Base-by-base conservation (phyloP, 1,140 invertebrate genomes). In the Cheumatopsyche charites region DNA sequence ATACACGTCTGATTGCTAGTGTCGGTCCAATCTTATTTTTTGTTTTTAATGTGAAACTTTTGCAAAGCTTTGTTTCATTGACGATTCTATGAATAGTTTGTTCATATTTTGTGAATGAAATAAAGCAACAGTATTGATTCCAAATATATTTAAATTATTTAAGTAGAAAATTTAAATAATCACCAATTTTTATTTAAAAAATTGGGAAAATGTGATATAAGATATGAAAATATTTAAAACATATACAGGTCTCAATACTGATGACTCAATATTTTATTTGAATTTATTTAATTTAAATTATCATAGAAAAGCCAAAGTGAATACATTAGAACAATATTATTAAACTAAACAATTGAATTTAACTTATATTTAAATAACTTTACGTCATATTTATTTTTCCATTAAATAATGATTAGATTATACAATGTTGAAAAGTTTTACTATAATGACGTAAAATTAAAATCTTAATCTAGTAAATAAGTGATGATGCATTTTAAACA, bases 401-500 rank as follows among this genome's bases (percentile, higher is more conserved):
- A 4, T 36, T 36, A 36, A 36, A 36, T n/a, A n/a, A n/a, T n/a
- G n/a, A n/a, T n/a, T n/a, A 11, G 6, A 52, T 25, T 23, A 25
- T 26, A 58, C 17, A 58, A 45, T 45, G 2, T 45, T 45, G 43
- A n/a, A n/a, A n/a, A n/a, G n/a, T n/a, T 58, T 58, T 58, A 58
- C 19, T 21, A 23, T 25, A 4, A 15, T 21, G 19, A 25, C 55
- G 55, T 25, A 58, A 58, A 58, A 58, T 58, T 58, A 25, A 21
- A 12, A 36, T 36, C 29, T 36, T 25, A 25, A 58, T 26, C 17
- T 52, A 5, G 15, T 52, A 52, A 11, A 25, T 58, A 26, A 58
- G 23, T 58, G 55, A 58, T 58, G 55, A 58, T 58, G 55, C 55
- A 58, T 58, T 58, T 13, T 36, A 4, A 36, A 36, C 9, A 4